Evolutionary conservation across 2,113 vertebrate species (phyloP).

Genomic region (Ahaetulla prasina): DNA sequence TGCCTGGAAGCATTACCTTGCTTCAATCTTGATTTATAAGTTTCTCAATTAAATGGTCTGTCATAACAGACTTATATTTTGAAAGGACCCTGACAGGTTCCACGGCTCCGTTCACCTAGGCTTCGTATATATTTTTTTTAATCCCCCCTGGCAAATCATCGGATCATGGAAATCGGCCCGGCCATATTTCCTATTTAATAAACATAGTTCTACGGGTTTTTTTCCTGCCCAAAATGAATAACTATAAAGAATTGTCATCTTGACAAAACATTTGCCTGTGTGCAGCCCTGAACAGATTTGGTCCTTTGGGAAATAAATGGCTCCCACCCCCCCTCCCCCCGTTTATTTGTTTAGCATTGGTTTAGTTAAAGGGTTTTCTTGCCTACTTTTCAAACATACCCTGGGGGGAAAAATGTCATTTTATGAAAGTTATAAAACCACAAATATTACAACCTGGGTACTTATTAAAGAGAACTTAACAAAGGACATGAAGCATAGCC

Average conservation of each 20-base stretch:
- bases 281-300: not conserved
- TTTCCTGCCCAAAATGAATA: not conserved
- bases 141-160: not conserved
- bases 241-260: not conserved
- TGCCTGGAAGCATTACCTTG: not conserved
- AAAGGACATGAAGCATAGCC: not conserved
- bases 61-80: constrained; percentile 3
- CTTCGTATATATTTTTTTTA: not conserved
- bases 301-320: not conserved
- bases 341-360: not conserved
- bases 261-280: not conserved
- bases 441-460: not conserved
- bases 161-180: not conserved
- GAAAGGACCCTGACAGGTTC: constrained; percentile 2
- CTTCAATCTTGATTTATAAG: constrained; percentile 6
- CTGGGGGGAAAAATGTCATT: not conserved
- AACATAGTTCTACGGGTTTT: not conserved
- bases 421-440: not conserved
- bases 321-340: not conserved
- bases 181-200: not conserved
- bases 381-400: not conserved
- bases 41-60: constrained; percentile 16
- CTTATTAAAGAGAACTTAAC: not conserved
- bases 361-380: not conserved
- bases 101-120: not conserved